These are phyloP conservation scores for Sorex araneus DNA, from an alignment of 2,113 vertebrate genomes.

Conservation along the genomic window DNA sequence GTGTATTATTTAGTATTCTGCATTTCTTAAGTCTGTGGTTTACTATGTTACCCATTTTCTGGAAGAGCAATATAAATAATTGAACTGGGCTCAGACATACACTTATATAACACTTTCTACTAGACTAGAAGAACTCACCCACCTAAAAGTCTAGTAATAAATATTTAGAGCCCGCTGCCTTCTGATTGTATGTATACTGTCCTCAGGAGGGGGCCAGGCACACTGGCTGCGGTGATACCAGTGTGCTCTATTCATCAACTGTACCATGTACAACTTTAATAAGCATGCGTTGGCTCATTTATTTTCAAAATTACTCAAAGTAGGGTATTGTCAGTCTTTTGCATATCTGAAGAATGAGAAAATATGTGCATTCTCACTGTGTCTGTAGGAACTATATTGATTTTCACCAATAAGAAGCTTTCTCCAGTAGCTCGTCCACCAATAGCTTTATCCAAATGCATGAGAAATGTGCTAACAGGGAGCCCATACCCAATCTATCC, in stretches of 20 bases:
- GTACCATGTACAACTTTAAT: conserved; percentile 29
- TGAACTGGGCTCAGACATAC: background rate
- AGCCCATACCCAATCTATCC: too few species aligned
- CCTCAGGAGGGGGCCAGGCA: background rate
- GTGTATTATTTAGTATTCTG: background rate
- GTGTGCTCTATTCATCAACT: conserved; percentile 26
- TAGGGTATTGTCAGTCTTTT: conserved; percentile 39
- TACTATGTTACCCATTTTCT: conserved; percentile 33
- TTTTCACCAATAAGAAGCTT: too few species aligned
- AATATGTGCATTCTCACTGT: background rate
- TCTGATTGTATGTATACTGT: background rate
- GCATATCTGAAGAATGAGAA: conserved; percentile 16
- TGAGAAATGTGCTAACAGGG: too few species aligned
- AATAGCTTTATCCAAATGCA: too few species aligned
- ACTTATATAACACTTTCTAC: conserved; percentile 40
- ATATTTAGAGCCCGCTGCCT: conserved; percentile 7
- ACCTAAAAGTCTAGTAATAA: conserved; percentile 43
- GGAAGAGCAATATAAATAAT: conserved; percentile 17
- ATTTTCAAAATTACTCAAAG: conserved; percentile 51
- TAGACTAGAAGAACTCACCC: background rate
- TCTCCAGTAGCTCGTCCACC: too few species aligned
- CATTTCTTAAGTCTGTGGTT: conserved; percentile 46
- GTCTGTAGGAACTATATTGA: too few species aligned
- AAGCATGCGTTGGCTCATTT: conserved; percentile 24
- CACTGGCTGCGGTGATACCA: background rate